These are phyloP conservation scores for Drosophila tanythrix DNA, from an alignment of 2,888 invertebrate genomes.

Conservation along the genomic window DNA sequence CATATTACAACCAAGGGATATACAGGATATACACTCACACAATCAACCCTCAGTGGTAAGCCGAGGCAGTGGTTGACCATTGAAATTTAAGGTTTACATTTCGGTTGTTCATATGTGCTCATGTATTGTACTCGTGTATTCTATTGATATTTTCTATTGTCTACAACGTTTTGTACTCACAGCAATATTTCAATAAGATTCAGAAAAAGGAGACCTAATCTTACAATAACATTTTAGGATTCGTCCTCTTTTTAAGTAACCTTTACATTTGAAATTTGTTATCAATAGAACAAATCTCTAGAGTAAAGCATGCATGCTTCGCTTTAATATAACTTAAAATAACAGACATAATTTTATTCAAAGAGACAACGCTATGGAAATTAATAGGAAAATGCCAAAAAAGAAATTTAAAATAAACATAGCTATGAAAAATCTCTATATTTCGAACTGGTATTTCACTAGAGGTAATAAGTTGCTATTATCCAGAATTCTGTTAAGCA, in stretches of 20 bases:
- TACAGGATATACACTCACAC: conserved; percentile 43
- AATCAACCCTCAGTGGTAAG: conserved; percentile 65
- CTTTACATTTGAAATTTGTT: conserved; percentile 69
- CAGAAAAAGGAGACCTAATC: conserved; percentile 61
- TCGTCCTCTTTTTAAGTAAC: conserved; percentile 69
- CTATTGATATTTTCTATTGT: conserved; percentile 57
- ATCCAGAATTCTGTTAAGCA: background rate
- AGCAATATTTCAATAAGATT: conserved; percentile 40
- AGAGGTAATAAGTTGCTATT: background rate
- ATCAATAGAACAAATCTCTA: conserved; percentile 60
- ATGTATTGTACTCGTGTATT: conserved; percentile 17
- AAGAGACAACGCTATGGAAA: conserved; percentile 12
- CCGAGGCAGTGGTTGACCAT: conserved; percentile 75
- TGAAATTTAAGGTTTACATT: conserved; percentile 53
- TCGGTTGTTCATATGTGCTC: conserved; percentile 31
- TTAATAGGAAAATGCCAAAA: conserved; percentile 3
- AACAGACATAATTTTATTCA: conserved; percentile 20
- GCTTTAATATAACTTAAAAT: conserved; percentile 58
- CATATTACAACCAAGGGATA: conserved; percentile 41
- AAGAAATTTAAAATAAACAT: background rate
- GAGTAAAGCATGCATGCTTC: conserved; percentile 35
- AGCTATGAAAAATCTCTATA: background rate
- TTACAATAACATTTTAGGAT: conserved; percentile 67
- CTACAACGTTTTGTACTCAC: conserved; percentile 20
- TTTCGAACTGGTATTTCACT: background rate